These are phyloP conservation scores for Heterodera carotae DNA, from an alignment of 1,140 invertebrate species.

Conservation along the genomic window DNA sequence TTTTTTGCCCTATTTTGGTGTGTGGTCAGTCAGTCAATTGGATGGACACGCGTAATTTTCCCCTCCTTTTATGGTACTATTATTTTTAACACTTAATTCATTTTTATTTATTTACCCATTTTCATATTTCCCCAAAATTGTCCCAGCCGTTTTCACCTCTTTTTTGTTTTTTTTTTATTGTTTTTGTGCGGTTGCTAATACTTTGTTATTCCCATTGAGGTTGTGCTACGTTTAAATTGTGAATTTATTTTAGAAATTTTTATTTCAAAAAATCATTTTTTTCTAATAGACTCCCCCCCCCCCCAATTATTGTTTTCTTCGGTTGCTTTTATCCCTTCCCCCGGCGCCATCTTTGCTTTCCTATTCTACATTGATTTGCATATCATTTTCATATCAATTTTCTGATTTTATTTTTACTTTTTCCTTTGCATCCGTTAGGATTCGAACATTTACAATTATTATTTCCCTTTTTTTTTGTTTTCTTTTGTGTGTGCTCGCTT, in stretches of 20 bases:
- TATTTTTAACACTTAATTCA: too few relatives aligned
- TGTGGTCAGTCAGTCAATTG: too few relatives aligned
- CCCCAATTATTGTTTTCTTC: too few relatives aligned
- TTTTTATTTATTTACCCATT: slow-evolving; percentile 1
- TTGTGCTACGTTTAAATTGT: not conserved
- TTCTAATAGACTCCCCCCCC: not conserved
- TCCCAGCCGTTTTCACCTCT: not conserved
- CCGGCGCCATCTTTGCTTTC: too few relatives aligned
- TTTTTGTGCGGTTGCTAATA: not conserved
- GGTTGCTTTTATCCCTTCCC: too few relatives aligned
- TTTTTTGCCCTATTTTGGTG: not conserved
- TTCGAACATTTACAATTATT: not conserved
- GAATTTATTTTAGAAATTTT: not conserved
- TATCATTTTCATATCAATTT: too few relatives aligned
- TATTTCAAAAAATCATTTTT: not conserved
- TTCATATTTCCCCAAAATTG: not conserved
- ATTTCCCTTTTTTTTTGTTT: too few relatives aligned
- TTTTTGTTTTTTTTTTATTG: not conserved
- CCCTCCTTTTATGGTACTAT: too few relatives aligned
- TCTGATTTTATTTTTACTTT: too few relatives aligned
- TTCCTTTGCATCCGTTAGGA: not conserved
- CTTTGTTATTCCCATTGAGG: not conserved
- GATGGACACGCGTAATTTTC: not conserved
- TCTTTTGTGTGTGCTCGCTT: too few relatives aligned
- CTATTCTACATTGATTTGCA: too few relatives aligned